Percentiles rank a stretch among this genome's conserved stretches.
Conservation (phyloP, 2,888 invertebrate genomes). For the Drosophila incognita region DNA sequence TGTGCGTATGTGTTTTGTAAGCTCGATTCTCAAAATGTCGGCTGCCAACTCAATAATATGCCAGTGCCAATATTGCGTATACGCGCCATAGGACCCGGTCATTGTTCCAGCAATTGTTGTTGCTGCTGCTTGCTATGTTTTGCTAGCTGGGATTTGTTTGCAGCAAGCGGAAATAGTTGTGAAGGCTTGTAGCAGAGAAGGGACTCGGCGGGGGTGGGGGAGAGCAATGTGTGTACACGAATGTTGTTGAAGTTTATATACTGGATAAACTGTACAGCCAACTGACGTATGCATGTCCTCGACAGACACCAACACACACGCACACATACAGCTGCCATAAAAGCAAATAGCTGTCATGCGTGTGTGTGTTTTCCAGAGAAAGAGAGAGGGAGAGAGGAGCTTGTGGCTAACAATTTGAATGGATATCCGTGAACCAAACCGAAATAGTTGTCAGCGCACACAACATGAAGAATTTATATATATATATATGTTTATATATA, state of each 20-base stretch:
- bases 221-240: constrained; percentile 22
- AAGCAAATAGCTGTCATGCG: constrained; percentile 75
- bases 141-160: constrained; percentile 76
- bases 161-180: constrained; percentile 77
- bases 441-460: constrained; percentile 60
- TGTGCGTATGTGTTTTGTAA: not conserved
- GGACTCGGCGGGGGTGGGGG: constrained; percentile 4
- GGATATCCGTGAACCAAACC: constrained; percentile 57
- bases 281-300: constrained; percentile 73
- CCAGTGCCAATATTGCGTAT: constrained; percentile 75
- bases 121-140: constrained; percentile 54
- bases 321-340: constrained; percentile 61
- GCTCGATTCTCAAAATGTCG: constrained; percentile 24
- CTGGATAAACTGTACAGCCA: constrained; percentile 75
- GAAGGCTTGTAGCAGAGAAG: constrained; percentile 28
- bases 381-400: not conserved
- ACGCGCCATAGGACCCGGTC: constrained; percentile 54
- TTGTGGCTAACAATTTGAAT: constrained; percentile 48
- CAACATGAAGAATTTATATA: constrained; percentile 26
- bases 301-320: constrained; percentile 26
- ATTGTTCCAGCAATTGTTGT: constrained; percentile 52
- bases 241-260: constrained; percentile 72
- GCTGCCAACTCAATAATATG: constrained; percentile 69
- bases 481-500: not conserved
- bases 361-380: constrained; percentile 7